A percentile compares a stretch with the other conserved stretches of the same genome.
These are phyloP conservation scores for Dendrophyllia cribrosa DNA, from an alignment of 64 coral and sea anemone species.

Conservation along the genomic window DNA sequence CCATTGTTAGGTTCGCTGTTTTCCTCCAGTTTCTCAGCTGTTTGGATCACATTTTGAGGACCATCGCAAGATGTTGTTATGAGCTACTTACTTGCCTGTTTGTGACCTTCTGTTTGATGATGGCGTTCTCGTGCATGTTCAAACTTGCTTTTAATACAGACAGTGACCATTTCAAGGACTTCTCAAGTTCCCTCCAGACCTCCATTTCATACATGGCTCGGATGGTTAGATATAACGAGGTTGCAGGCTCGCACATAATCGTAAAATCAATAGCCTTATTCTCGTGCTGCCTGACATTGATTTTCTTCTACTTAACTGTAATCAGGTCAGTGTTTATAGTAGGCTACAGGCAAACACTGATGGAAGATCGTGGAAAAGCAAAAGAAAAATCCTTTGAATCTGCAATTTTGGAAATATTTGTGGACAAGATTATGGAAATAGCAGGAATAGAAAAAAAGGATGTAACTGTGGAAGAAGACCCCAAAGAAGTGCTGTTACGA, in stretches of 20 bases:
- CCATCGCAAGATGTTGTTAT: conserved; percentile 43
- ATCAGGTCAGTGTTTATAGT: conserved; percentile 56
- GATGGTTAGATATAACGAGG: conserved; percentile 28
- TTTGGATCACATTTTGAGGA: conserved; percentile 60
- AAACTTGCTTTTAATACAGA: conserved; percentile 63
- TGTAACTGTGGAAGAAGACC: conserved; percentile 19
- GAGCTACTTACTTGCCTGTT: conserved; percentile 52
- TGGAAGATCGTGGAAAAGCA: conserved; percentile 8
- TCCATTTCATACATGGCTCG: conserved; percentile 60
- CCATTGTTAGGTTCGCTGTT: conserved; percentile 64
- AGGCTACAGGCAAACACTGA: conserved; percentile 43
- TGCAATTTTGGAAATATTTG: conserved; percentile 59
- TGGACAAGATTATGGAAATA: conserved; percentile 34
- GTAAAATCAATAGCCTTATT: conserved; percentile 29
- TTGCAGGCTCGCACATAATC: not conserved
- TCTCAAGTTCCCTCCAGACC: conserved; percentile 46
- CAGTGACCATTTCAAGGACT: conserved; percentile 58
- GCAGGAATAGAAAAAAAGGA: conserved; percentile 36
- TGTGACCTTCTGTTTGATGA: conserved; percentile 54
- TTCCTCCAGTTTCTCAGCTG: conserved; percentile 70
- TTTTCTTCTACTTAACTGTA: conserved; percentile 68
- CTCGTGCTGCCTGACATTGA: conserved; percentile 46
- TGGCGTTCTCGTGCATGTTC: conserved; percentile 74
- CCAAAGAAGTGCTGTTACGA: conserved; percentile 20
- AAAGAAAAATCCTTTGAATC: conserved; percentile 17